Evolutionary conservation across 2,888 invertebrate genomes (phyloP).

Genomic region (Clistopyga incitator): DNA sequence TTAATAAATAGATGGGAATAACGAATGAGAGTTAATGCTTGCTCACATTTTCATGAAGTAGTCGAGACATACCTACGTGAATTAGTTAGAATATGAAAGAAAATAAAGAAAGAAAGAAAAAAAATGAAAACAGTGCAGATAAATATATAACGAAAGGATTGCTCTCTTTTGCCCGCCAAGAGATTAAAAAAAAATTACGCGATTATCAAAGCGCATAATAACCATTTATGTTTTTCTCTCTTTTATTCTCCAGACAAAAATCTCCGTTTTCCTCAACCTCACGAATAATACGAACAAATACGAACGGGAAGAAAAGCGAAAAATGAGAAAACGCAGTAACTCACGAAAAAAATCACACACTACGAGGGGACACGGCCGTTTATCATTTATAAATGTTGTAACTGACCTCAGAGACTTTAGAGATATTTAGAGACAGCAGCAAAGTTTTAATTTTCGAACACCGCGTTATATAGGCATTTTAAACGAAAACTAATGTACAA

Average conservation of each 20-base stretch:
- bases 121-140: slow-evolving; percentile 8
- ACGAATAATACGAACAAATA: slow-evolving; percentile 61
- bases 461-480: slow-evolving; percentile 76
- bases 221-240: slow-evolving; percentile 62
- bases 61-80: slow-evolving; percentile 58
- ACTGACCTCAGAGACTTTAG: slow-evolving; percentile 62
- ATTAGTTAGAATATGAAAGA: slow-evolving; percentile 53
- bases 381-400: slow-evolving; percentile 67
- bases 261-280: slow-evolving; percentile 56
- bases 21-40: slow-evolving; percentile 73
- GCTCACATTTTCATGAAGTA: slow-evolving; percentile 79
- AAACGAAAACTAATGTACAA: slow-evolving; percentile 73
- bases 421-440: slow-evolving; percentile 59
- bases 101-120: neutral
- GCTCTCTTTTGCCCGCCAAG: slow-evolving; percentile 42
- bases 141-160: slow-evolving; percentile 20
- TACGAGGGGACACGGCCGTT: slow-evolving; percentile 65
- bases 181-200: slow-evolving; percentile 16
- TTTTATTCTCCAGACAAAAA: slow-evolving; percentile 62
- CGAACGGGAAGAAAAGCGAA: slow-evolving; percentile 62
- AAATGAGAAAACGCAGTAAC: slow-evolving; percentile 53
- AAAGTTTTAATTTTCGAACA: slow-evolving; percentile 63
- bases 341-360: slow-evolving; percentile 63
- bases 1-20: slow-evolving; percentile 71
- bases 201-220: slow-evolving; percentile 35